A percentile compares a stretch with the other conserved stretches of the same genome.
Conservation (phyloP, 2,113 vertebrate species). For the Ovis aries region DNA sequence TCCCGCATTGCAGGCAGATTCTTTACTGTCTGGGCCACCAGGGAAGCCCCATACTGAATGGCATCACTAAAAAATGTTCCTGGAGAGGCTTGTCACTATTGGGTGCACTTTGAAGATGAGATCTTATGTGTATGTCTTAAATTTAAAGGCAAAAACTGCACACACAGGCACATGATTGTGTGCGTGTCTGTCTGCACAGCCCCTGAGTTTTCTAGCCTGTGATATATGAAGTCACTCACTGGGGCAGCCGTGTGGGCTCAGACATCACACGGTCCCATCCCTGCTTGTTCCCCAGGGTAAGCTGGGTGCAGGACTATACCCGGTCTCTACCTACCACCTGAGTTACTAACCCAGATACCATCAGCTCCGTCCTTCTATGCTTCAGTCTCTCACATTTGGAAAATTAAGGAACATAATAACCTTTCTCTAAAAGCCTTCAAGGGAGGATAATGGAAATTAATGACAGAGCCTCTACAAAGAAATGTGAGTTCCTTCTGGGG, state of each 20-base stretch:
- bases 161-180: background rate
- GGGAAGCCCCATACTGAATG: background rate
- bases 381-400: slow-evolving; percentile 37
- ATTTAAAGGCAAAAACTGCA: background rate
- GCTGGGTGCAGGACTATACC: too few species aligned
- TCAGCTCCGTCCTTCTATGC: background rate
- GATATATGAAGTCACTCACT: background rate
- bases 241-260: background rate
- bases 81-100: background rate
- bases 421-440: background rate
- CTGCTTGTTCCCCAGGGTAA: background rate
- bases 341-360: background rate
- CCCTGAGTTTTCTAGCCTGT: background rate
- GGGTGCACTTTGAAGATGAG: background rate
- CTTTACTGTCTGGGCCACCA: background rate
- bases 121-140: background rate
- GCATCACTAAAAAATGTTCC: background rate
- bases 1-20: background rate
- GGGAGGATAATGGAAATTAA: slow-evolving; percentile 9
- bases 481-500: background rate
- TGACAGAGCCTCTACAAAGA: background rate
- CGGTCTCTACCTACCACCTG: background rate
- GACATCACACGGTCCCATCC: background rate
- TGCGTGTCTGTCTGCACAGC: fast-evolving
- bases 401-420: background rate